Evolutionary conservation across 2,888 invertebrate genomes (phyloP).

Genomic region (Conistra vaccinii): DNA sequence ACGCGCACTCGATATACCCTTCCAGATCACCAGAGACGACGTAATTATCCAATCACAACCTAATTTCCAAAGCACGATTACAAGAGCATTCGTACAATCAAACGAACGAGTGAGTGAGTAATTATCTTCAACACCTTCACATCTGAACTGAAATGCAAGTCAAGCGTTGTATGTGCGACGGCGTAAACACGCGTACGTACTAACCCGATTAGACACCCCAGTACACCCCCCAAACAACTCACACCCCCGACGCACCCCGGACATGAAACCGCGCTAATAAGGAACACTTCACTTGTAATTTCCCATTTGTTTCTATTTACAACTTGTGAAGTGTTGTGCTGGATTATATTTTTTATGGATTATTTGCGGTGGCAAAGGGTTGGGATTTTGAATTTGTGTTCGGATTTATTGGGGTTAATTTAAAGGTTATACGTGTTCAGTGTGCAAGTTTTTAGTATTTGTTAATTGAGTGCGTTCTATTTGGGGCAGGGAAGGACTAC

Average conservation of each 20-base stretch:
- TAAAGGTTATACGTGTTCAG: slow-evolving; percentile 11
- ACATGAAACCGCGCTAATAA: slow-evolving; percentile 77
- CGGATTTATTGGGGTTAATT: slow-evolving; percentile 54
- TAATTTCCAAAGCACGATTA: slow-evolving; percentile 61
- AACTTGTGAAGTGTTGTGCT: slow-evolving; percentile 61
- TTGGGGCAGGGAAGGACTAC: background rate
- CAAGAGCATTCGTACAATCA: slow-evolving; percentile 62
- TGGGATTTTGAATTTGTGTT: slow-evolving; percentile 37
- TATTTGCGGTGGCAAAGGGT: slow-evolving; percentile 57
- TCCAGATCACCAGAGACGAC: slow-evolving; percentile 25
- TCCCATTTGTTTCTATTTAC: slow-evolving; percentile 74
- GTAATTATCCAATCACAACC: slow-evolving; percentile 49
- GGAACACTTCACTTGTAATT: slow-evolving; percentile 76
- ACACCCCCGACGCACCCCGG: slow-evolving; percentile 57
- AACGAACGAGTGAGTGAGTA: slow-evolving; percentile 64
- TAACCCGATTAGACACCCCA: slow-evolving; percentile 69
- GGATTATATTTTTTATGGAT: slow-evolving; percentile 65
- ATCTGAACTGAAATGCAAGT: slow-evolving; percentile 71
- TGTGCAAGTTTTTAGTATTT: slow-evolving; percentile 32
- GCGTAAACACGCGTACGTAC: slow-evolving; percentile 71
- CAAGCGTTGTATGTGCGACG: slow-evolving; percentile 70
- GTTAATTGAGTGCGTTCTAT: slow-evolving; percentile 30
- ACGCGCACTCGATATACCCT: slow-evolving; percentile 12
- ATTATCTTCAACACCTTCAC: slow-evolving; percentile 68
- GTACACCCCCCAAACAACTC: slow-evolving; percentile 35